Evolutionary conservation across 2,113 vertebrate genomes (phyloP), one percentile per base, ranked within the genome.

Genomic region (Condylura cristata): DNA sequence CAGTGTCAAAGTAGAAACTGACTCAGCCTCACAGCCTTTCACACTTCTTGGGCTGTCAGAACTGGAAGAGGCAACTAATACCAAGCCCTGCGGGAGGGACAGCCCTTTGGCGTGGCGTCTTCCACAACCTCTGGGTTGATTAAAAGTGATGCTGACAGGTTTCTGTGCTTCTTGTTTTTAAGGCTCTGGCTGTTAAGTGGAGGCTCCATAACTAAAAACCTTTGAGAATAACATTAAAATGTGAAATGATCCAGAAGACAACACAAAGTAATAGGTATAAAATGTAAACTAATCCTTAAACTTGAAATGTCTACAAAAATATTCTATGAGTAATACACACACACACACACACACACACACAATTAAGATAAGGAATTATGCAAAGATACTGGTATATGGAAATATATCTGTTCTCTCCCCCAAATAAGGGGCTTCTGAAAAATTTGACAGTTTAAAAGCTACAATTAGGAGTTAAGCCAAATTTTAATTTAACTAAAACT

Each of bases 121-220:
- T 86, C 72, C 78, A 58, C 56, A 78, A 93, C 44, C 13, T 22
- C 16, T 65, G 16, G 68, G 30, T 3, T 96, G 89, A 96, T 68
- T 88, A 86, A 87, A 82, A 92, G 68, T 86, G 26, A 95, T 60
- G 60, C 0, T 90, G 82, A 95, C 51, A 96, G 56, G 78, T 63
- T 93, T 96, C 82, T 53, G 0, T 92, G 34, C 61, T 82, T 79
- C 75, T 85, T 68, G 34, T 81, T 96, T 96, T 68, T 90, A 80
- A 66, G 37, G 83, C 83, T 95, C 53, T 86, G 72, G 53, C 87
- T 94, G 71, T 68, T 84, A 94, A 86, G 30, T 41, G 32, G 60
- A 88, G 65, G 51, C 68, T 94, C 16, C 3, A 92, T n/a, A 22
- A 88, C 63, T 82, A 90, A 34, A 94, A 94, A 72, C 26, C 65